These are phyloP conservation scores for Neodiprion fabricii DNA, from an alignment of 1,140 invertebrate genomes.

Conservation along the genomic window DNA sequence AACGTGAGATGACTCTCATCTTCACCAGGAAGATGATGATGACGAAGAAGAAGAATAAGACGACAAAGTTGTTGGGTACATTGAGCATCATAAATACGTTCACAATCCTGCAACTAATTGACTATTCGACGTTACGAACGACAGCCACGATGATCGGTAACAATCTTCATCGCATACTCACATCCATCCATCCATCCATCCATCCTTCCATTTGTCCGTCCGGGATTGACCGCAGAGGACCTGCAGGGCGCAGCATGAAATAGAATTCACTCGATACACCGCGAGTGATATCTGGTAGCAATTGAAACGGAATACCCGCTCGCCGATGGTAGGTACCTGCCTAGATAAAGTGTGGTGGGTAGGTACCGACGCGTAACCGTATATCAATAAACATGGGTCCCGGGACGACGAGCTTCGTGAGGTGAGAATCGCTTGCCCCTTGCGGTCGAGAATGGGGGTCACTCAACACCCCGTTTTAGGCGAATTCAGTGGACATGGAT, in stretches of 20 bases:
- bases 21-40: too few species aligned
- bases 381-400: not conserved
- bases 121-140: too few species aligned
- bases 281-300: constrained; percentile 2
- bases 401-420: not conserved
- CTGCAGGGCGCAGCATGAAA: not conserved
- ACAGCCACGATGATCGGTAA: too few species aligned
- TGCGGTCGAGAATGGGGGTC: not conserved
- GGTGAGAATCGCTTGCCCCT: constrained; percentile 1
- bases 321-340: not conserved
- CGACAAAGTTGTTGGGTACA: too few species aligned
- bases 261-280: not conserved
- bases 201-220: too few species aligned
- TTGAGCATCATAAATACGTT: too few species aligned
- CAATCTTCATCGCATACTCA: too few species aligned
- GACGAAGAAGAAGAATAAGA: too few species aligned
- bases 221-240: too few species aligned
- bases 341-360: not conserved
- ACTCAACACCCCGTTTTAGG: not conserved
- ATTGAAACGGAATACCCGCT: not conserved
- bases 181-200: too few species aligned
- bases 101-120: too few species aligned
- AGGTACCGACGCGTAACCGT: not conserved
- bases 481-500: not conserved
- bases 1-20: too few species aligned